Percentiles rank a stretch among this genome's conserved stretches.
phyloP scores from a whole-genome alignment of 2,797 vertebrate genomes.

The Hypotaenidia philippensis region DNA sequence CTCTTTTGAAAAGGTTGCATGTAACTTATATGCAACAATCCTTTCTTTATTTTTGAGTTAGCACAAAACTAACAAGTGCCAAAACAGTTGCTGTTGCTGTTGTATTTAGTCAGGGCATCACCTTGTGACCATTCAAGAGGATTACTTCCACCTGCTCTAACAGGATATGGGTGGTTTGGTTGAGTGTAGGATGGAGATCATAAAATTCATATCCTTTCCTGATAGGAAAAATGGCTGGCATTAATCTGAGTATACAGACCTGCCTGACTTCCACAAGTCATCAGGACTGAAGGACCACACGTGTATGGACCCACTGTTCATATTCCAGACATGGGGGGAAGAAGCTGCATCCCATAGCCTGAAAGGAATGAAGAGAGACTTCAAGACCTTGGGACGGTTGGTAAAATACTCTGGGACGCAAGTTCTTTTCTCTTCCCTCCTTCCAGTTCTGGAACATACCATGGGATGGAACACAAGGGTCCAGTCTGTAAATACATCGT shows the following conservation, averaged over 20 bases:
- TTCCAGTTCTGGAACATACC: no score
- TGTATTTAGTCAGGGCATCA: neutral
- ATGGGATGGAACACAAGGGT: no score
- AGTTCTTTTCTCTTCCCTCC: no score
- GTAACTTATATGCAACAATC: neutral
- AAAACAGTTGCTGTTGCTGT: neutral
- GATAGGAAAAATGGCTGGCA: neutral
- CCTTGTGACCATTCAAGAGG: neutral
- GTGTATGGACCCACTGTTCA: no score
- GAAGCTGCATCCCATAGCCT: no score
- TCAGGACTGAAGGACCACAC: neutral
- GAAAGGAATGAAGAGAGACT: no score
- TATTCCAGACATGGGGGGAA: no score
- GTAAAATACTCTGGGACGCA: no score
- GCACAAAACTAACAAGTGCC: neutral
- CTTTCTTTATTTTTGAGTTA: neutral
- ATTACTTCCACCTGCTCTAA: neutral
- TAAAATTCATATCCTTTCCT: neutral
- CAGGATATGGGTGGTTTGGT: neutral
- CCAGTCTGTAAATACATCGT: no score
- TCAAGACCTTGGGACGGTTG: no score
- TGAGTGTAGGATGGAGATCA: neutral
- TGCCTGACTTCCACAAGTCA: neutral
- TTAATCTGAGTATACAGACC: neutral
- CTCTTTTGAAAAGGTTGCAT: neutral